Evolutionary conservation across 2,113 vertebrate species (phyloP).

Genomic region (Passer domesticus): DNA sequence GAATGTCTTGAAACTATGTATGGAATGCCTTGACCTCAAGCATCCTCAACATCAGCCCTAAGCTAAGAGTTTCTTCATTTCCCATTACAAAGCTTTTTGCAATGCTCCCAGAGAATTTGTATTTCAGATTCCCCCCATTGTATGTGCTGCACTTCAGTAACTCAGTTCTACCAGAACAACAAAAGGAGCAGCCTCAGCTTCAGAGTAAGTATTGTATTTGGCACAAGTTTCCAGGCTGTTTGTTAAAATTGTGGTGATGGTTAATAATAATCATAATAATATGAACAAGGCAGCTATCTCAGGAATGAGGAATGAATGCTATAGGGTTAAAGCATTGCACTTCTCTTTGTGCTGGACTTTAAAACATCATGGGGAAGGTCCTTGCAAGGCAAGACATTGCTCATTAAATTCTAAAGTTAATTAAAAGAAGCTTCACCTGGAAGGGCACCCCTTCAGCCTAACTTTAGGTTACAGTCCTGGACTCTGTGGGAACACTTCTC

Average conservation of each 20-base stretch:
- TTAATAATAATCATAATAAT: not conserved
- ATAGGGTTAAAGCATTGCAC: not conserved
- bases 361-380: not conserved
- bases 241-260: not conserved
- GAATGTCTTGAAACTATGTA: slow-evolving; percentile 11
- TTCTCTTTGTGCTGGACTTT: not conserved
- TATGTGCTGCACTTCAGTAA: not conserved
- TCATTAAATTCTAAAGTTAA: slow-evolving; percentile 1
- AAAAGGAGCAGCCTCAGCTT: not conserved
- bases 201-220: not conserved
- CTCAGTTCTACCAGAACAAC: not conserved
- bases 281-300: not conserved
- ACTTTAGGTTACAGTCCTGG: not conserved
- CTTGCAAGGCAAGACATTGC: not conserved
- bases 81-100: not conserved
- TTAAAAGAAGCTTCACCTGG: not conserved
- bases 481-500: not conserved
- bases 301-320: not conserved
- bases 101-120: not conserved
- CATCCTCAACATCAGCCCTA: not conserved
- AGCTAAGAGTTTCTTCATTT: not conserved
- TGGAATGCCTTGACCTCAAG: slow-evolving; percentile 12
- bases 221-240: not conserved
- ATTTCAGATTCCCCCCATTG: slow-evolving; percentile 3
- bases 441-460: not conserved